Conservation (phyloP, 2,113 vertebrate genomes). For the Actenoides hombroni region DNA sequence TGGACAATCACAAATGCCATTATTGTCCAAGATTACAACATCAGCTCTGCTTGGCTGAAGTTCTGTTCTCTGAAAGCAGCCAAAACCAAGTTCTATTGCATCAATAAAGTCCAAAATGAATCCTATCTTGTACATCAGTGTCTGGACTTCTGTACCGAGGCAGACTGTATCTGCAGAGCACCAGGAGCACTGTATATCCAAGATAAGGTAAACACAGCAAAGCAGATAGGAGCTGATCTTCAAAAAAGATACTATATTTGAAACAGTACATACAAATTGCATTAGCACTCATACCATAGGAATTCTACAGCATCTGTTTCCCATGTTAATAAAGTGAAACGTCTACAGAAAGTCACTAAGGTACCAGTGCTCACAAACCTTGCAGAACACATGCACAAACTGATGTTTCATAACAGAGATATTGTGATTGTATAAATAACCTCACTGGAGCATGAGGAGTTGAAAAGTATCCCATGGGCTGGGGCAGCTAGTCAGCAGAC, state of each 20-base stretch:
- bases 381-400: neutral
- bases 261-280: neutral
- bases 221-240: neutral
- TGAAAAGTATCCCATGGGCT: neutral
- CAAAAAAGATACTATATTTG: neutral
- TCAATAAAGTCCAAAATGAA: neutral
- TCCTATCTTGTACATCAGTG: neutral
- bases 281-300: neutral
- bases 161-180: neutral
- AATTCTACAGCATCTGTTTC: neutral
- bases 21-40: neutral
- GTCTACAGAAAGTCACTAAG: neutral
- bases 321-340: neutral
- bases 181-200: neutral
- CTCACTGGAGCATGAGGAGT: neutral
- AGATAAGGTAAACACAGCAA: neutral
- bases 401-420: neutral
- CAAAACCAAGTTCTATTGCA: neutral
- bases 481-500: neutral
- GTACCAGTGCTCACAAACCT: neutral
- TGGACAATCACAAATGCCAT: conserved; percentile 8
- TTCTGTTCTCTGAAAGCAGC: conserved; percentile 2
- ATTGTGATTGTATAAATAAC: neutral
- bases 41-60: conserved; percentile 22
- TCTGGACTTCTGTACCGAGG: neutral